Base-by-base conservation (phyloP, 2,113 vertebrate species). In the Penelope pileata region DNA sequence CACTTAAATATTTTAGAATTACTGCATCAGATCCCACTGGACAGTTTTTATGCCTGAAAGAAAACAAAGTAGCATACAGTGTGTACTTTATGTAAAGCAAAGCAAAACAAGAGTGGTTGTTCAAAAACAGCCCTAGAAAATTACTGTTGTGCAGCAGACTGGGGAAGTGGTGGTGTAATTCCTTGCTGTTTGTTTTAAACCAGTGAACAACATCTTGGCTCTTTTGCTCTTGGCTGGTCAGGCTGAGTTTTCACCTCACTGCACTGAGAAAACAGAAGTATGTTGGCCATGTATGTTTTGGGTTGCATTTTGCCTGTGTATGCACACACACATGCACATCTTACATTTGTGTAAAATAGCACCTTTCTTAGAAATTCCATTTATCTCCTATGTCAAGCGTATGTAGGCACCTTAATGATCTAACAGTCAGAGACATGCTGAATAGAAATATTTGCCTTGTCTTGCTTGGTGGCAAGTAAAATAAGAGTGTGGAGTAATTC, bases 221-320 rank as follows among this genome's bases (percentile, higher is more conserved):
- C n/a, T 22, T 72, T 56, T 79, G n/a, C n/a, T 89, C 27, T 79
- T 34, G 30, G 42, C 30, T 83, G 54, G 12, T 80, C 53, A 60
- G 62, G 30, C 40, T 64, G 29, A 75, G 70, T 76, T 89, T n/a
- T 91, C 23, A 21, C 14, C 32, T 74, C 50, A 73, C n/a, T 83
- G n/a, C 17, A 34, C 16, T 77, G 47, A 67, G 68, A 74, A 93
- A 30, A 40, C 38, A 72, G 42, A 29, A 74, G 42, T 59, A 32
- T 0, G 0, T 5, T 50, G 29, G 22, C 21, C 42, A 21, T 0
- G 0, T 51, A 5, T 54, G 7, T 64, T 69, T 84, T 59, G 64
- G 51, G 22, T 59, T 64, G 32, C 8, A 12, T 75, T 84, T 84
- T 91, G 17, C 30, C 6, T 62, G 5, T 58, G 22, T 82, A 21